Evolutionary conservation across 2,113 vertebrate species (phyloP).

Genomic region (Trematocara variabile): DNA sequence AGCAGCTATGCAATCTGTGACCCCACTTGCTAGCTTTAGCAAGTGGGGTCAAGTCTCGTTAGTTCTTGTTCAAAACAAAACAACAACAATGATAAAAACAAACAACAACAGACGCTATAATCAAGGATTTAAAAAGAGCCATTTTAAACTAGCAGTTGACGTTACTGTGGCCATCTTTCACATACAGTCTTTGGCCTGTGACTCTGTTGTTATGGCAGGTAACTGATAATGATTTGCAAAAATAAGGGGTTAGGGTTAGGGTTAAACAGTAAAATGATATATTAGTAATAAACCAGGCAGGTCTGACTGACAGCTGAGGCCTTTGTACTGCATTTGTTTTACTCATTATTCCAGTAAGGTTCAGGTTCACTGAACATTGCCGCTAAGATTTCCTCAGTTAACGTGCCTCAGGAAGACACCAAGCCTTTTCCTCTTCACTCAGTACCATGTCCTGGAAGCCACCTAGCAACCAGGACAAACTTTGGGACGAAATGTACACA

Average conservation of each 20-base stretch:
- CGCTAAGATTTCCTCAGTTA: conserved; percentile 10
- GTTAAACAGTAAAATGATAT: neutral
- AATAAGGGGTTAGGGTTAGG: too few relatives aligned
- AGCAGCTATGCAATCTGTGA: neutral
- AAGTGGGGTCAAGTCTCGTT: neutral
- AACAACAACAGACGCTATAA: neutral
- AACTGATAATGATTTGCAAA: neutral
- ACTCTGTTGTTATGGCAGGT: neutral
- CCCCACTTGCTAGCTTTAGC: neutral
- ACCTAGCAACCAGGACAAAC: conserved; percentile 60
- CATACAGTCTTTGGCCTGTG: neutral
- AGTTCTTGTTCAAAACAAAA: neutral
- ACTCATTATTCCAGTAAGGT: neutral
- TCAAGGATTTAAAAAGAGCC: neutral
- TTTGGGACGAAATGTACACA: neutral
- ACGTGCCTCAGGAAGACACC: conserved; percentile 59
- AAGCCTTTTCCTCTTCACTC: conserved; percentile 65
- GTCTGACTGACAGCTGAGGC: neutral
- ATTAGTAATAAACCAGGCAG: neutral
- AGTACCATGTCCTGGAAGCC: conserved; percentile 47
- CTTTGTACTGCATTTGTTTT: neutral
- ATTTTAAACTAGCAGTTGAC: neutral
- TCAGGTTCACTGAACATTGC: conserved; percentile 31
- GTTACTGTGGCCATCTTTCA: neutral
- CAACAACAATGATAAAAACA: neutral